Evolutionary conservation across 2,113 vertebrate genomes (phyloP).

Genomic region (Esox niger): DNA sequence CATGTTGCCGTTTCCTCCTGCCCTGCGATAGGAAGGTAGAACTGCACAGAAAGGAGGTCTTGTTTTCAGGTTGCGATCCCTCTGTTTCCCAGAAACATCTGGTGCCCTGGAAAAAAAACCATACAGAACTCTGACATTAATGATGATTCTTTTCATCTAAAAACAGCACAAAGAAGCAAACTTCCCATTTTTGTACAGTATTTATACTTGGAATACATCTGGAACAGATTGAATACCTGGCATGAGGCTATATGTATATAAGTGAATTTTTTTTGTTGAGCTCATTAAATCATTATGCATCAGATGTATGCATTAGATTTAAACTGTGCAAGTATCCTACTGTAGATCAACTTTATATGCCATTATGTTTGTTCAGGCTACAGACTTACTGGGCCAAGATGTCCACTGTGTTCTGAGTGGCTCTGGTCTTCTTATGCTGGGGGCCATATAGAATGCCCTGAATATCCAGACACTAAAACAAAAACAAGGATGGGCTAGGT

Average conservation of each 20-base stretch:
- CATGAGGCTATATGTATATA: too few species aligned
- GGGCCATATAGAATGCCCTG: conserved; percentile 66
- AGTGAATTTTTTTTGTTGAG: too few species aligned
- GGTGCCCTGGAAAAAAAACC: conserved; percentile 57
- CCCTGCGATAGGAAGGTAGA: conserved; percentile 13
- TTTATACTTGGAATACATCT: too few species aligned
- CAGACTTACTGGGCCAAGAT: conserved; percentile 67
- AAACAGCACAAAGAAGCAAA: too few species aligned
- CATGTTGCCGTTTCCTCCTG: conserved; percentile 31
- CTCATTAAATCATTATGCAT: too few species aligned
- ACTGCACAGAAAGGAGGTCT: conserved; percentile 37
- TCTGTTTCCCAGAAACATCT: conserved; percentile 44
- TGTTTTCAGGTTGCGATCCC: conserved; percentile 38
- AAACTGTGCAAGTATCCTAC: too few species aligned
- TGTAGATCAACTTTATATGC: too few species aligned
- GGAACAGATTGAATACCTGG: too few species aligned
- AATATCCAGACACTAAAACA: conserved; percentile 68
- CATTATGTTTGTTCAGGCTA: background rate
- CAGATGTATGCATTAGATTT: too few species aligned
- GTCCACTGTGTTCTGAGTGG: conserved; percentile 67
- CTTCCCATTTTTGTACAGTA: too few species aligned
- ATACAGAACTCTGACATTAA: background rate
- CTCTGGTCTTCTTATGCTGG: conserved; percentile 68
- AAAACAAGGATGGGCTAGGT: background rate
- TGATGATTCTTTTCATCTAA: too few species aligned